Base-by-base conservation (phyloP, 2,113 vertebrate species). In the Engystomops pustulosus region DNA sequence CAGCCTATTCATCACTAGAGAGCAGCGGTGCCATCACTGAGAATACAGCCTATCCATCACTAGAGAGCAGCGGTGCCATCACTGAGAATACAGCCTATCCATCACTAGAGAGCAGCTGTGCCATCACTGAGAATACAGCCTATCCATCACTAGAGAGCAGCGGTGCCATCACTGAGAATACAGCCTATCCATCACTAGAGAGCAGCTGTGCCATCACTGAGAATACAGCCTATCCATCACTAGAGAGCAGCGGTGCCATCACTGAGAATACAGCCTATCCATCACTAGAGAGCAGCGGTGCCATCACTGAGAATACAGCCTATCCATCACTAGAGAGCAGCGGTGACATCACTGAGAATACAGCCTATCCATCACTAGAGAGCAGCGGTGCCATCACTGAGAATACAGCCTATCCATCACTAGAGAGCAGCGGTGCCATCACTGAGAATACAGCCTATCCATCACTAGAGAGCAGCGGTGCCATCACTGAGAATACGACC, bases 161-260 rank as follows among this genome's bases (percentile, higher is more conserved):
- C 38, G 38, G 38, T 41, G 38, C 4, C 38, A 41, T 41, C 38
- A 41, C 68, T 41, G 38, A 41, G n/a, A n/a, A n/a, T n/a, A n/a
- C n/a, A n/a, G n/a, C 38, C 68, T 65, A 67, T 36, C 69, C 20
- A 27, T 72, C 11, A 70, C 68, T 70, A 36, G 67, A 36, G 32
- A 20, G 6, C 30, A 60, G 55, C 1, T 2, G 41, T 36, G 68
- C 4, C 38, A 41, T 41, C 38, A 41, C 38, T 41, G 38, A 41
- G 38, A 41, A 41, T 41, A 41, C 38, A 41, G 38, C 38, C 38
- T 41, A 41, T 41, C 38, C 38, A 41, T 41, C 8, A 41, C 38
- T 41, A 41, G 38, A 41, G 38, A 41, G 38, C 4, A 41, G 38
- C 38, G 38, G 38, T 41, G 38, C 4, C 38, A 41, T 41, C 38